phyloP scores from a whole-genome alignment of 35 echinoderm and acorn worm genomes.

The Patiria miniata region DNA sequence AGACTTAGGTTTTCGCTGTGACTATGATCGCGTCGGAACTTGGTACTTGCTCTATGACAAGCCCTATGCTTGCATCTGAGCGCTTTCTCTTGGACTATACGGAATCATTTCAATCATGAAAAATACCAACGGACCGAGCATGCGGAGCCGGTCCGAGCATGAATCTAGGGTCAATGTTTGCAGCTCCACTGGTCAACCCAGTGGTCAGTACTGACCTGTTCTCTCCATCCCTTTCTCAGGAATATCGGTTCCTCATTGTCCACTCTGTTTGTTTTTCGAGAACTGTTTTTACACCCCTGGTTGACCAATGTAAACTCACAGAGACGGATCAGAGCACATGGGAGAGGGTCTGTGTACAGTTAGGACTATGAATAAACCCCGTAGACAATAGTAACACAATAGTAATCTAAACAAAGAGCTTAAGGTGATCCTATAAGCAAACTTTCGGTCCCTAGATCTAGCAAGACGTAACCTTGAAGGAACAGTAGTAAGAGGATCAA shows the following conservation, averaged over 20 bases:
- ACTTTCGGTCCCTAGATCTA: not conserved
- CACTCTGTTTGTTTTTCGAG: slow-evolving; percentile 5
- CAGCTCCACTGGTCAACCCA: too few species aligned
- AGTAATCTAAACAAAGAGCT: slow-evolving; percentile 9
- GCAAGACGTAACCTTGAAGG: not conserved
- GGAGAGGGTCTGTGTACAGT: not conserved
- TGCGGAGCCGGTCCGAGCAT: too few species aligned
- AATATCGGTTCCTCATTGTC: not conserved
- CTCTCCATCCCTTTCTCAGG: not conserved
- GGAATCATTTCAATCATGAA: too few species aligned
- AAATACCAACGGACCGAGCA: too few species aligned
- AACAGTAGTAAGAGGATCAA: not conserved
- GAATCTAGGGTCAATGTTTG: too few species aligned
- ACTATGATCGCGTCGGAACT: too few species aligned
- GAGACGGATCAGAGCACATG: not conserved
- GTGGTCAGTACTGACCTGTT: too few species aligned
- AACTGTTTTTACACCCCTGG: slow-evolving; percentile 9
- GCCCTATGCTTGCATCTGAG: too few species aligned
- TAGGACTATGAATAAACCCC: not conserved
- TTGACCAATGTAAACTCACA: slow-evolving; percentile 11
- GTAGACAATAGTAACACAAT: not conserved
- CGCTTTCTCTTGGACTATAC: too few species aligned
- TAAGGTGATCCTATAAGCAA: not conserved
- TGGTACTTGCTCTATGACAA: too few species aligned
- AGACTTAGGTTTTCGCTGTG: too few species aligned